Evolutionary conservation across 2,888 invertebrate species (phyloP).

Genomic region (Hecatera dysodea): DNA sequence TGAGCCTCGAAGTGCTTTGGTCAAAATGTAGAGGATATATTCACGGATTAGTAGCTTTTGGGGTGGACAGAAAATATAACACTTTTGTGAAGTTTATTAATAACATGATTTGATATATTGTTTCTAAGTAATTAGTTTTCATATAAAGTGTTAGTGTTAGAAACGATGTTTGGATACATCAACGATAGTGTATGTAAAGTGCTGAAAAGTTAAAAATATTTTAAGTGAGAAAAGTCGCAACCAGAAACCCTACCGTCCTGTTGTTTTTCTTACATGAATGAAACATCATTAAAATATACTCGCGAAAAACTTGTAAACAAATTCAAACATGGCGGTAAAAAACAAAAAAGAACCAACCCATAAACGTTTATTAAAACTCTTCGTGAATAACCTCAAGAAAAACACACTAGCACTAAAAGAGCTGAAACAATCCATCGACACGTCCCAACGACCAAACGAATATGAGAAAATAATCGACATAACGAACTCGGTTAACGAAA

Average conservation of each 20-base stretch:
- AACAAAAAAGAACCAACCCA: slow-evolving; percentile 72
- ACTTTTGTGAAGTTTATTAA: not conserved
- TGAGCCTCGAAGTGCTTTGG: slow-evolving; percentile 36
- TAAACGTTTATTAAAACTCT: slow-evolving; percentile 77
- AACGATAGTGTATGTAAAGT: not conserved
- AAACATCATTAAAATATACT: no score
- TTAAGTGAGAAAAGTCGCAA: no score
- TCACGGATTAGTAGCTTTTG: slow-evolving; percentile 14
- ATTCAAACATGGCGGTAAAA: slow-evolving; percentile 74
- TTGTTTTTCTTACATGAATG: no score
- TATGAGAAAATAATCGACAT: slow-evolving; percentile 81
- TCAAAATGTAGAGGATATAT: slow-evolving; percentile 40
- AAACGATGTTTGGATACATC: not conserved
- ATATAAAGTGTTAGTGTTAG: not conserved
- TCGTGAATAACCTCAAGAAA: slow-evolving; percentile 80
- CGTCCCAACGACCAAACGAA: slow-evolving; percentile 72
- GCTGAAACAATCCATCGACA: slow-evolving; percentile 79
- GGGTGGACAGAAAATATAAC: slow-evolving; percentile 9
- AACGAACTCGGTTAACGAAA: slow-evolving; percentile 84
- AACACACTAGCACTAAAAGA: slow-evolving; percentile 84
- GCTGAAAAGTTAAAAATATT: not conserved
- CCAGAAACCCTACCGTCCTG: no score
- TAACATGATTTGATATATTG: not conserved
- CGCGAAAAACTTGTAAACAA: not conserved
- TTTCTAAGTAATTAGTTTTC: not conserved